Base-by-base conservation (phyloP, 2,888 invertebrate genomes). In the Protodeltote pygarga region DNA sequence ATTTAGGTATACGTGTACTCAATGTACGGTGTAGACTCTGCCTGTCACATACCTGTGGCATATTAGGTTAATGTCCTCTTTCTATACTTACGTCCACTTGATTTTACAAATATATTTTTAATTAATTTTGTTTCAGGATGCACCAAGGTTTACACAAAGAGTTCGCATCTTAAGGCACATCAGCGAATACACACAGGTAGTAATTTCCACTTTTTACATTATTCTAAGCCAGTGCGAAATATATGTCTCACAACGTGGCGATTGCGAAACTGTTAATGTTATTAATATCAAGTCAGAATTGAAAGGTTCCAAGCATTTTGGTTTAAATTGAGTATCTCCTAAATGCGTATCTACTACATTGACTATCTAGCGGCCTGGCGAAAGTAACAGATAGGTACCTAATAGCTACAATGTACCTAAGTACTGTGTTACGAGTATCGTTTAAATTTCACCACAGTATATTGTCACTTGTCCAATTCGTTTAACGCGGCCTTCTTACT, bases 181-280 rank as follows among this genome's bases (percentile, higher is more conserved):
- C 98, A 98, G 90, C 94, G 98, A 89, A 98, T 98, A 92, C 98
- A 98, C 83, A 98, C 98, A 93, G 98, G 98, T 98, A 94, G 94
- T 92, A 80, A 48, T 17, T 23, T 6, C 8, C 14, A 28, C 20
- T 33, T 35, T 10, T 13, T 91, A 77, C 8, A n/a, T 35, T 14
- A 23, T 15, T 21, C 31, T 13, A 17, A 21, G 38, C 41, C 21
- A 28, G 23, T 54, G 67, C 67, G 70, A 68, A 50, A 27, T 47
- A 42, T 23, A 13, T 51, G 23, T 20, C 20, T 23, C n/a, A 23
- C 25, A 17, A 33, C 19, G 31, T 52, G 31, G 63, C 59, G 11
- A 33, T 52, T 62, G 71, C 73, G 71, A 71, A 65, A 32, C n/a
- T 39, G 2, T 25, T 29, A 41, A 17, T 49, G 44, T 31, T 23